Evolutionary conservation across 2,113 vertebrate species (phyloP).

Genomic region (Bubalus kerabau): DNA sequence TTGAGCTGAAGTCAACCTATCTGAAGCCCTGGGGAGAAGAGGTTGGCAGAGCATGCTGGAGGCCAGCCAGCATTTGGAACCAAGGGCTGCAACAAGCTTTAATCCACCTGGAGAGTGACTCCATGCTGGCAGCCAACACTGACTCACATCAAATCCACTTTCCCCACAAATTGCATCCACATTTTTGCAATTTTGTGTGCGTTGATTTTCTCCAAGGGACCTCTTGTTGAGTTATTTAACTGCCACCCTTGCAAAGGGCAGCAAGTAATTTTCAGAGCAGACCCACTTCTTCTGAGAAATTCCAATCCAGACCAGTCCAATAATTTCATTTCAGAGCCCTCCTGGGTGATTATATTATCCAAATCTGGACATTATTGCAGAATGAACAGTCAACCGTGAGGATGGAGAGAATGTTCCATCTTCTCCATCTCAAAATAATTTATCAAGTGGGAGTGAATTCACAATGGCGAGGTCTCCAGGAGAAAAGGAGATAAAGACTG

Average conservation of each 20-base stretch:
- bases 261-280: constrained; percentile 68
- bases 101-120: constrained; percentile 30
- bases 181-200: constrained; percentile 64
- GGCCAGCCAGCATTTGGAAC: background rate
- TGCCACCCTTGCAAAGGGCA: constrained; percentile 64
- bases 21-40: background rate
- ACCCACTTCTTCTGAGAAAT: constrained; percentile 70
- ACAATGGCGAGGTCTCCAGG: background rate
- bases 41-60: background rate
- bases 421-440: constrained; percentile 24
- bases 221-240: constrained; percentile 70
- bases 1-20: background rate
- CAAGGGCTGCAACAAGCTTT: background rate
- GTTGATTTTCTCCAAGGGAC: constrained; percentile 66
- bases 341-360: constrained; percentile 67
- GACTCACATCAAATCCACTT: constrained; percentile 47
- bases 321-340: constrained; percentile 76
- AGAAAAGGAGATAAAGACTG: background rate
- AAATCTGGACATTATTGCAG: constrained; percentile 40
- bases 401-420: background rate
- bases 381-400: background rate
- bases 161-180: constrained; percentile 61
- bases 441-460: background rate
- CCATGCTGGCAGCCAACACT: constrained; percentile 27
- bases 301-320: constrained; percentile 48